Evolutionary conservation across 2,113 vertebrate species (phyloP), one percentile per base, ranked within the genome.

Genomic region (Menidia beryllina): DNA sequence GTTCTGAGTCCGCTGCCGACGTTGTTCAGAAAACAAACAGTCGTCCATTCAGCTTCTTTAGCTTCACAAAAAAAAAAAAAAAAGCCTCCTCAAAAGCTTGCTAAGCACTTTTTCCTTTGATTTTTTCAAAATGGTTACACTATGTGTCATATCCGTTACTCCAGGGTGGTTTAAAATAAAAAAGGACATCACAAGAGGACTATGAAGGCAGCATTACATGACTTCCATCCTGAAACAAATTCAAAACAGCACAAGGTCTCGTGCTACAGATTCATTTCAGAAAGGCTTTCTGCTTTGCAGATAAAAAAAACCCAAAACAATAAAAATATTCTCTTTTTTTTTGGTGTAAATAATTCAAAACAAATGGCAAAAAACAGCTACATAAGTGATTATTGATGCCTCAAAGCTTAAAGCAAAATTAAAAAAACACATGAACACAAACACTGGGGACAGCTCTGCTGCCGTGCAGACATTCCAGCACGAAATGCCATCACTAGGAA

Each of bases 231-330:
- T 79, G 68, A 86, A 84, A 76, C 81, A 90, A 86, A 86, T 83
- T 81, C 69, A 72, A 57, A 69, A 81, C 66, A 80, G 74, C 77
- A 81, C 24, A 13, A 54, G 4, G 65, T 77, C 38, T 65, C 15
- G n/a, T 66, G 74, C 70, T 25, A 45, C 4, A 55, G 74, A 81
- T 72, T 85, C 59, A 74, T 71, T 55, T 87, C 45, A 75, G 71
- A 82, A 88, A 89, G 79, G 80, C 74, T 87, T n/a, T 91, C 92
- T 91, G 88, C 90, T 91, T 85, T 41, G 89, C 89, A 91, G 91
- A 89, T 72, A 72, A 53, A 41, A 74, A 77, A n/a, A n/a, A n/a
- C n/a, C n/a, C 4, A 50, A 70, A 59, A 34, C 74, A 64, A 73
- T 52, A 47, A 43, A 30, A 1, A 25, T 11, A 19, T 30, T 9